phyloP scores from a whole-genome alignment of 35 echinoderm and acorn worm genomes.

The Eucidaris tribuloides region DNA sequence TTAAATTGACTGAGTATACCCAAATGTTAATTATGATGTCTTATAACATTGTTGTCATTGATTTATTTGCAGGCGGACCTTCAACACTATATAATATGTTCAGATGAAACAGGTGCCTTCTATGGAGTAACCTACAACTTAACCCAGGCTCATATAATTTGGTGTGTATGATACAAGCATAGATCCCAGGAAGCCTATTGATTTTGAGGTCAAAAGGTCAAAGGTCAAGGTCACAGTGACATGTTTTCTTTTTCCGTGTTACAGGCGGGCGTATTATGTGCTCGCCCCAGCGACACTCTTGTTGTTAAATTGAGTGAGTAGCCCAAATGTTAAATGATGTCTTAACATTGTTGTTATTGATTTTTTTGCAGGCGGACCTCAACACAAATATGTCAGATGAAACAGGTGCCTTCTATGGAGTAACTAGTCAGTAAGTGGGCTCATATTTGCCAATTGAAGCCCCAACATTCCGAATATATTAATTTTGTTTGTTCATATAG shows the following conservation, averaged over 20 bases:
- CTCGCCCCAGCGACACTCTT: no score
- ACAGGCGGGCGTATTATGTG: no score
- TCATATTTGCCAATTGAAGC: no score
- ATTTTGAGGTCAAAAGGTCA: no score
- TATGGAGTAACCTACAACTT: conserved; percentile 83
- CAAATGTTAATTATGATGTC: not conserved
- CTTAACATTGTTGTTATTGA: not conserved
- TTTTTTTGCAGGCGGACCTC: conserved; percentile 75
- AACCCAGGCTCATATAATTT: no score
- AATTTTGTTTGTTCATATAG: no score
- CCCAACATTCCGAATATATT: no score
- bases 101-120: conserved; percentile 89
- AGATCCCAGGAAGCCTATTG: no score
- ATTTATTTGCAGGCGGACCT: conserved; percentile 74
- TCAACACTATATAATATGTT: conserved; percentile 85
- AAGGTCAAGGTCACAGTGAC: no score
- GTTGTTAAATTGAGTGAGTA: not conserved
- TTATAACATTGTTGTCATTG: not conserved
- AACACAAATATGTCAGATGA: conserved; percentile 97
- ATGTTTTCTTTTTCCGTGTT: no score
- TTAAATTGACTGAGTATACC: not conserved
- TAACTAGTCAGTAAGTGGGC: conserved; percentile 79
- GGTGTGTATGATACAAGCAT: no score
- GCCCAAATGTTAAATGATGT: not conserved
- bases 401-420: conserved; percentile 84